Base-by-base conservation (phyloP, 2,888 invertebrate species). In the Xylocampa areola region DNA sequence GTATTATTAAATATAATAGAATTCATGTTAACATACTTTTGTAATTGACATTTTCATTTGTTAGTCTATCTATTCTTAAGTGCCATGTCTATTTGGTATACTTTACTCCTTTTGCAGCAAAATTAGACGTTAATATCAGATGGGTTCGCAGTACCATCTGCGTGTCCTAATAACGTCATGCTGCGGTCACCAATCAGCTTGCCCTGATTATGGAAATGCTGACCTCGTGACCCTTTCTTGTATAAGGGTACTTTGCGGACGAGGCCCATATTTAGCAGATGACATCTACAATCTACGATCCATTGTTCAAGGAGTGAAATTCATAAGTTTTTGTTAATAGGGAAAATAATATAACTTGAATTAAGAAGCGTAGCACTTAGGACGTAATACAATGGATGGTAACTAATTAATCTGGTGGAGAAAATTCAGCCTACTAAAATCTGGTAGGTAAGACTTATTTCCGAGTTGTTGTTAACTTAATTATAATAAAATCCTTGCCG, bases 401-500 rank as follows among this genome's bases (percentile, higher is more conserved):
- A 8, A 10, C 25, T 8, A 10, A 53, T 55, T 59, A 52, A 19
- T 13, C 25, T 32, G 50, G 23, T 25, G 17, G 14, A 35, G 49
- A 49, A 53, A 55, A 54, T 68, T 13, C 43, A 54, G 32, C 27
- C 37, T 43, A 39, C 50, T 43, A 19, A 59, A 50, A 53, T 40
- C 41, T 57, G 57, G 19, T 32, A 52, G 21, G 29, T 30, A 50
- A 37, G 3, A n/a, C 6, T 6, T 8, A 21, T 1, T 2, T 14
- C 7, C 4, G 13, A 14, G 7, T 14, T 40, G 23, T 53, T 63
- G 36, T 47, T 57, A 45, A 67, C 37, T 60, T 51, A 57, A 64
- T 70, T 61, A 49, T 32, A 40, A 52, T 40, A 45, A 64, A 71
- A 63, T 71, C 52, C 43, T 33, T 52, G 58, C 39, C 40, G 48